A percentile compares a stretch with the other conserved stretches of the same genome.
phyloP scores from a whole-genome alignment of 2,113 vertebrate species.

The Onychorhynchus coronatus region DNA sequence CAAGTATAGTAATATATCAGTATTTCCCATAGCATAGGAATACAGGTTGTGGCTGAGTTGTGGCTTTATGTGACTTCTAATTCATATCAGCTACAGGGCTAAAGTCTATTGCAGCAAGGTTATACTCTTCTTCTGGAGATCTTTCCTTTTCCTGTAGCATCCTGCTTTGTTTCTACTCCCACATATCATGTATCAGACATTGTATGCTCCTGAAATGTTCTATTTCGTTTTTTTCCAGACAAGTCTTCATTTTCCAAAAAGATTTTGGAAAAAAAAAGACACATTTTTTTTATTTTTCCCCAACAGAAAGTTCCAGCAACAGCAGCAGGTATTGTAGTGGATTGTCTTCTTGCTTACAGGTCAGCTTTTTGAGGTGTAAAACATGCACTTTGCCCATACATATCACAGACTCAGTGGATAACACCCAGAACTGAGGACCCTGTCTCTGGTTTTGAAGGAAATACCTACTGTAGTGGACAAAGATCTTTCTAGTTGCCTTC shows the following conservation, averaged over 20 bases:
- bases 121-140: not conserved
- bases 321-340: not conserved
- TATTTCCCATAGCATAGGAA: not conserved
- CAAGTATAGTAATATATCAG: not conserved
- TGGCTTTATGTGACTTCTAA: not conserved
- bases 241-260: not conserved
- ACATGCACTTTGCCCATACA: not conserved
- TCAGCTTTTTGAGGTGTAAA: not conserved
- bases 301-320: not conserved
- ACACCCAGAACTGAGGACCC: not conserved
- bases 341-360: not conserved
- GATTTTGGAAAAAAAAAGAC: not conserved
- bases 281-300: not conserved
- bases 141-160: not conserved
- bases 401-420: not conserved
- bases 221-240: not conserved
- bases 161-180: not conserved
- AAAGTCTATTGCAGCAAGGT: not conserved
- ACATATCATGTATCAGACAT: not conserved
- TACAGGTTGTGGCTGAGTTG: not conserved
- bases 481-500: not conserved
- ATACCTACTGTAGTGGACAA: not conserved
- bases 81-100: not conserved
- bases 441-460: not conserved
- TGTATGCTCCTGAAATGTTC: not conserved